A percentile compares a stretch with the other conserved stretches of the same genome.
These are phyloP conservation scores for Parnassius mnemosyne DNA, from an alignment of 2,888 invertebrate species.

Conservation along the genomic window DNA sequence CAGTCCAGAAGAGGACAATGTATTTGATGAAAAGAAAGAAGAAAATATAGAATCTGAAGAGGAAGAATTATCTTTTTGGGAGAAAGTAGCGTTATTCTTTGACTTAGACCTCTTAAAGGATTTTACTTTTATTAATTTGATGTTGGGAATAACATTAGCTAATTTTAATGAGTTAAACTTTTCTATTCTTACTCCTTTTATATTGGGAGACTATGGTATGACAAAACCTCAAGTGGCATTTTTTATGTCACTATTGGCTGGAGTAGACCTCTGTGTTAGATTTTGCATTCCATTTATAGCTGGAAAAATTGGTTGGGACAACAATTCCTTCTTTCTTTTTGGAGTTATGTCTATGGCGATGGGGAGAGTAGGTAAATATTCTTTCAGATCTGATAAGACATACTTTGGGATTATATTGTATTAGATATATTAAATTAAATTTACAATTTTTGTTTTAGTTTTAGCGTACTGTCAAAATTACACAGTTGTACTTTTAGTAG, in stretches of 20 bases:
- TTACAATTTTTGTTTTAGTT: slow-evolving; percentile 59
- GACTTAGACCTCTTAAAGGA: slow-evolving; percentile 86
- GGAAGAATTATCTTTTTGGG: slow-evolving; percentile 62
- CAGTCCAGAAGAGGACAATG: slow-evolving; percentile 53
- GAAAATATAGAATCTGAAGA: slow-evolving; percentile 41
- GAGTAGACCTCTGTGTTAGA: slow-evolving; percentile 83
- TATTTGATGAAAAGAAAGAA: slow-evolving; percentile 46
- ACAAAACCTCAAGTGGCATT: slow-evolving; percentile 81
- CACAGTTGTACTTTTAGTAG: slow-evolving; percentile 77
- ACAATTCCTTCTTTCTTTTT: slow-evolving; percentile 85
- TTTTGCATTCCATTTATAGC: slow-evolving; percentile 85
- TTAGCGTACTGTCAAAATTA: slow-evolving; percentile 82
- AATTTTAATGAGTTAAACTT: slow-evolving; percentile 87
- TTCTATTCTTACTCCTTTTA: slow-evolving; percentile 86
- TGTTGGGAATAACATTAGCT: slow-evolving; percentile 85
- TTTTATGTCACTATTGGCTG: slow-evolving; percentile 85
- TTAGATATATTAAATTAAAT: slow-evolving; percentile 2
- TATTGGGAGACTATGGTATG: slow-evolving; percentile 84
- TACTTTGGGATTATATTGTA: neutral
- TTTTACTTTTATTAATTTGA: slow-evolving; percentile 84
- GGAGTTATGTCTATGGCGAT: slow-evolving; percentile 84
- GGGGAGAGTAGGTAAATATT: slow-evolving; percentile 82
- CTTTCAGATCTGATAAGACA: slow-evolving; percentile 14
- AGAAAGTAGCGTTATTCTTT: slow-evolving; percentile 83
- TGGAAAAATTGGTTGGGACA: slow-evolving; percentile 85